These are phyloP conservation scores for Drosophila parvula DNA, from an alignment of 1,140 invertebrate species.

Conservation along the genomic window DNA sequence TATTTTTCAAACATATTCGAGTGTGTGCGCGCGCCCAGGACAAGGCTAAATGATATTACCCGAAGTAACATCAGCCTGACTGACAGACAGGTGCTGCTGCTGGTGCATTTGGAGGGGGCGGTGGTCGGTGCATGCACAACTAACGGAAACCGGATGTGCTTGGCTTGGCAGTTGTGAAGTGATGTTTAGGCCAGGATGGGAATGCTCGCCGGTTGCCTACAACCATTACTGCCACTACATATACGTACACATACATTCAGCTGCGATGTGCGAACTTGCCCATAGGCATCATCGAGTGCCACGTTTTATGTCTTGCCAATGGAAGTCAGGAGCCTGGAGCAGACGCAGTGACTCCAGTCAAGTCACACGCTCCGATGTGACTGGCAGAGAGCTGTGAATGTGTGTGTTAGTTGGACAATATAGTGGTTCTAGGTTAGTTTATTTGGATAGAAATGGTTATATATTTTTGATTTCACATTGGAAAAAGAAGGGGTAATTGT, in stretches of 20 bases:
- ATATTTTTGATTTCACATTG: neutral
- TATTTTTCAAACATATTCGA: constrained; percentile 78
- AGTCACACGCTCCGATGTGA: constrained; percentile 30
- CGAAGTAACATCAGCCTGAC: constrained; percentile 79
- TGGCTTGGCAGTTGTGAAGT: constrained; percentile 79
- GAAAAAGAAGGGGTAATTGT: neutral
- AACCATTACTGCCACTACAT: constrained; percentile 23
- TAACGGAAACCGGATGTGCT: constrained; percentile 81
- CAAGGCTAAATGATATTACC: constrained; percentile 80
- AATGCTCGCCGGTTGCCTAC: constrained; percentile 24
- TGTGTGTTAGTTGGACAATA: neutral
- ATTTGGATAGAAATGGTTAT: neutral
- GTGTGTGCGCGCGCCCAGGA: constrained; percentile 28
- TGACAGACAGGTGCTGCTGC: constrained; percentile 61
- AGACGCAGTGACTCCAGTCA: constrained; percentile 43
- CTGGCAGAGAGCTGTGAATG: constrained; percentile 1
- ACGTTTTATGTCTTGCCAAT: constrained; percentile 77
- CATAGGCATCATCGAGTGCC: constrained; percentile 81
- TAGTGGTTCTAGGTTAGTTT: constrained; percentile 8
- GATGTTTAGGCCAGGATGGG: constrained; percentile 69
- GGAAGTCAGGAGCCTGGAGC: constrained; percentile 34
- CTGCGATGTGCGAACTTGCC: constrained; percentile 64
- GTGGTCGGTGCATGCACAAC: constrained; percentile 51
- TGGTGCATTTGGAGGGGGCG: neutral
- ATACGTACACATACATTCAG: neutral